Evolutionary conservation across 1,140 invertebrate species (phyloP), one percentile per base, ranked within the genome.

Genomic region (Coptotermes formosanus): DNA sequence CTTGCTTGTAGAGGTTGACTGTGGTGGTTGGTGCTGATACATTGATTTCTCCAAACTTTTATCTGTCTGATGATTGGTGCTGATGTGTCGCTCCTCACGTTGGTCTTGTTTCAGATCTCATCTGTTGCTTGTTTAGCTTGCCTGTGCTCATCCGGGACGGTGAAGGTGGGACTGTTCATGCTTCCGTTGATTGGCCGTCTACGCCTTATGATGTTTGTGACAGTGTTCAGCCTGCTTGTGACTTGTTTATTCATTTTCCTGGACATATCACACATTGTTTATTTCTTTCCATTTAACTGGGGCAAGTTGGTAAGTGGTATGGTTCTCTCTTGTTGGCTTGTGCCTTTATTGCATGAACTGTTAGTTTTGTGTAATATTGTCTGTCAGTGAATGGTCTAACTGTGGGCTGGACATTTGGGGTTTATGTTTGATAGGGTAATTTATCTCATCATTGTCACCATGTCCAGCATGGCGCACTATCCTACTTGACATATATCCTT

Each of bases 281-380:
- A 95, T 89, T 93, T 96, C 91, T 95, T 97, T 91, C 96, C 96
- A 88, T 94, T 97, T 89, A 96, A 96, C 91, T 97, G 96, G 95
- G 92, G 94, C 87, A 95, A 94, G 93, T 90, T 96, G 93, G 96
- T 96, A 91, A 93, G 94, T 93, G 84, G 44, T 19, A 75, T 32
- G 38, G 25, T 85, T 38, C 21, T 64, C 16, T 75, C 25, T 25
- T 23, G 21, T 38, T 21, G 9, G 7, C 16, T 16, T 48, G 16
- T 16, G 9, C 3, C 19, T 16, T 55, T 21, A 55, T 55, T 55
- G 52, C 52, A 55, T 55, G 52, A 21, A 16, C 14, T 55, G 19
- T 16, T 19, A 21, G 14, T 55, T 55, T 55, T 19, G 1, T 55
- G 14, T 55, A 55, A 55, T 55, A 21, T 55, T 16, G 21, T 48